Base-by-base conservation (phyloP, 2,888 invertebrate species). In the Itoplectis maculator region DNA sequence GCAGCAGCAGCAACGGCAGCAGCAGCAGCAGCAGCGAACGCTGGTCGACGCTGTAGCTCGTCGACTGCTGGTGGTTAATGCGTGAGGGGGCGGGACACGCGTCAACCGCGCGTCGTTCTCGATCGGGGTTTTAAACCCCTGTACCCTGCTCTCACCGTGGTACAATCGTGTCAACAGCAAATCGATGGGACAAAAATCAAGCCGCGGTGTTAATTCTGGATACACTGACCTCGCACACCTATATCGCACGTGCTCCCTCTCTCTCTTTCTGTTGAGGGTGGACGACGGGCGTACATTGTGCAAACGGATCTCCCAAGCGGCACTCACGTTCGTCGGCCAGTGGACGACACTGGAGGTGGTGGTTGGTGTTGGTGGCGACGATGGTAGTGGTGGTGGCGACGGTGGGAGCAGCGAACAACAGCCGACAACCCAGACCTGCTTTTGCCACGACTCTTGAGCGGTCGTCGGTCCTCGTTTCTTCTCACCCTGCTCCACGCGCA, bases 81-180 rank as follows among this genome's bases (percentile, higher is more conserved):
- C 45, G 73, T 56, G 56, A 70, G n/a, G 54, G 49, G 61, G 66
- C 35, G 72, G 66, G 56, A 76, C 54, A 65, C 63, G 51, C 74
- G 82, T 82, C 82, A 81, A 81, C 69, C 63, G 79, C 61, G 68
- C 70, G 81, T 85, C 81, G 47, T 69, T 74, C 63, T 51, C 77
- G 68, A 63, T 78, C 66, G 69, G 40, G 59, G 68, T 2, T 45
- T 75, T 75, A 35, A 63, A 82, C 66, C 63, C 75, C 47, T 51
- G 40, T 20, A 76, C 76, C 47, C 79, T 20, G 73, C 76, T 42
- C 79, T 80, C 79, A 76, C 77, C 65, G 68, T 74, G 59, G 83
- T 75, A 85, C 85, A 85, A 84, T 85, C 86, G 86, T 88, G 89
- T 89, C 86, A 88, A 89, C 87, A 86, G 85, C 61, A 86, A 89